Base-by-base conservation (phyloP, 2,888 invertebrate species). In the Sphinx pinastri region DNA sequence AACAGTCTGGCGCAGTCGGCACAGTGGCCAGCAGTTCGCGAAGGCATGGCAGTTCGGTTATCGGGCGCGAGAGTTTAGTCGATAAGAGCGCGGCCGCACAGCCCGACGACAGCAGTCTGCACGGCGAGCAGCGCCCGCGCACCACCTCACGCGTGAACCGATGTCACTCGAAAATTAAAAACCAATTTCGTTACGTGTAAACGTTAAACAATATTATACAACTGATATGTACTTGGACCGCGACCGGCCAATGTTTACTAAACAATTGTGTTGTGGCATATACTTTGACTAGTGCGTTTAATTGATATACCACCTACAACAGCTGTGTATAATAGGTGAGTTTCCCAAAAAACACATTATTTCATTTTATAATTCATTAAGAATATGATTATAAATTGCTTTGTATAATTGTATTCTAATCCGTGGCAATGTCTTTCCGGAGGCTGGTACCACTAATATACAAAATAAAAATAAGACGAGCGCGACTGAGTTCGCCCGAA, bases 51-150 rank as follows among this genome's bases (percentile, higher is more conserved):
- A 81, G 78, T 78, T 77, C 79, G 88, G 86, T 92, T 93, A 93
- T 92, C 93, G 88, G 81, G 77, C 82, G 84, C 78, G 84, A 87
- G 84, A 88, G 85, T 82, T 75, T 84, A 77, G 85, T 84, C 89
- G 93, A 92, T 92, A 92, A 92, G 88, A 79, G 82, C 81, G 84
- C 84, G 87, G 87, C 82, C 84, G 81, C 84, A 85, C 86, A 77
- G 72, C 75, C 71, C 75, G 81, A 51, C 71, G 68, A 66, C 67
- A 81, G 69, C 70, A 72, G 78, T 80, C 91, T 91, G 92, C 90
- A 81, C 84, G 82, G 85, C 82, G 86, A 83, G 75, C 84, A 88
- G 81, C 89, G 85, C 85, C 86, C 85, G 81, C 88, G 86, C 85
- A 86, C 76, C 78, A 78, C 77, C 83, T 74, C 80, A 79, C 74